These are phyloP conservation scores for Papilio glaucus DNA, from an alignment of 1,140 invertebrate species.

Conservation along the genomic window DNA sequence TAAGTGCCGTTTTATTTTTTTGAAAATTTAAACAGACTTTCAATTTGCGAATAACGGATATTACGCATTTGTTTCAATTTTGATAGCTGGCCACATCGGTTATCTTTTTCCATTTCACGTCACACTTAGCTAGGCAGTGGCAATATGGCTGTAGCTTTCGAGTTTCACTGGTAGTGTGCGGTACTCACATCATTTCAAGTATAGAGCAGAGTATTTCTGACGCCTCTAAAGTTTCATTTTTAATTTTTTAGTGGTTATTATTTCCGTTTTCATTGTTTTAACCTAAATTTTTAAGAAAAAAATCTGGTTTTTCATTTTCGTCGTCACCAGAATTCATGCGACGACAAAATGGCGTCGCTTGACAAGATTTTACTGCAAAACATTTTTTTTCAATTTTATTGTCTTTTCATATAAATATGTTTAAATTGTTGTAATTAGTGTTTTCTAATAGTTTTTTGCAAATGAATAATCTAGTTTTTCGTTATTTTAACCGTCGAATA, in stretches of 20 bases:
- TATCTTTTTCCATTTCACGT: constrained; percentile 52
- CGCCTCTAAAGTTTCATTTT: constrained; percentile 77
- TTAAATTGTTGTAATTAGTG: constrained; percentile 55
- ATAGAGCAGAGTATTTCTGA: constrained; percentile 73
- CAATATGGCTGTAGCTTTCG: constrained; percentile 82
- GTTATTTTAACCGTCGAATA: constrained; percentile 58
- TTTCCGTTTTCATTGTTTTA: constrained; percentile 71
- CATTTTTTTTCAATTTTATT: constrained; percentile 76
- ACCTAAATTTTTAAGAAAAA: constrained; percentile 65
- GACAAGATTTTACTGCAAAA: constrained; percentile 81
- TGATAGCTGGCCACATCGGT: constrained; percentile 53
- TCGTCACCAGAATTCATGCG: constrained; percentile 83
- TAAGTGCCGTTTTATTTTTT: background rate
- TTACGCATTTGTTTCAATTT: constrained; percentile 46
- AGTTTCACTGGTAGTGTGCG: constrained; percentile 80
- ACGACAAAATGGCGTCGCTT: constrained; percentile 84
- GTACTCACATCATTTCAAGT: constrained; percentile 75
- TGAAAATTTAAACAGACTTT: constrained; percentile 1
- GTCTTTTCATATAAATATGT: constrained; percentile 61
- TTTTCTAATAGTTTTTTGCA: constrained; percentile 62
- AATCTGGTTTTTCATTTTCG: constrained; percentile 73
- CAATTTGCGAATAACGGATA: constrained; percentile 47
- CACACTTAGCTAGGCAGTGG: constrained; percentile 50
- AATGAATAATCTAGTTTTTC: constrained; percentile 64
- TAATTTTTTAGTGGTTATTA: constrained; percentile 75